Percentiles rank a stretch among this genome's conserved stretches.
Evolutionary conservation across 1,140 invertebrate species (phyloP).

Genomic region (Amphibalanus amphitrite): DNA sequence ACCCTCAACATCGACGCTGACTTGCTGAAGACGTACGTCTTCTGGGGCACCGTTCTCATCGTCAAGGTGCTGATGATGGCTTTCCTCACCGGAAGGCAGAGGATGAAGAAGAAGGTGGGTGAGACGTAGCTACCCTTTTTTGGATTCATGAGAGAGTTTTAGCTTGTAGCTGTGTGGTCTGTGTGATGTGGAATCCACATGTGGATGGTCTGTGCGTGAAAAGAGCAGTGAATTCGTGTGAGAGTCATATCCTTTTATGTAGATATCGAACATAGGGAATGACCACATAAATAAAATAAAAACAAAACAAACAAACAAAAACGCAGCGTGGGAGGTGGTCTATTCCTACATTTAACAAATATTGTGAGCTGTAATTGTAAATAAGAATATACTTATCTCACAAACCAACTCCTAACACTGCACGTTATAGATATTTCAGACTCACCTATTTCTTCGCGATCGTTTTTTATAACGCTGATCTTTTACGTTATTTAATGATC

Average conservation of each 20-base stretch:
- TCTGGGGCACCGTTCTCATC: conserved; percentile 37
- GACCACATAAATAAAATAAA: too few relatives aligned
- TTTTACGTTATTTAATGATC: neutral
- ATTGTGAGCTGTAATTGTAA: too few relatives aligned
- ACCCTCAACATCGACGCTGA: conserved; percentile 3
- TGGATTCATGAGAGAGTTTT: neutral
- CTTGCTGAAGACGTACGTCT: conserved; percentile 34
- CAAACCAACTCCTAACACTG: too few relatives aligned
- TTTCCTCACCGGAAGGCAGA: conserved; percentile 31
- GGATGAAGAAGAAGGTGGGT: conserved; percentile 39
- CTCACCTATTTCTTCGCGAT: too few relatives aligned
- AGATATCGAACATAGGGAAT: neutral
- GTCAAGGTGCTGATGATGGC: conserved; percentile 41
- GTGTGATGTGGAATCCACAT: neutral
- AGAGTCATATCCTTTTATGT: neutral
- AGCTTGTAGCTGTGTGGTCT: neutral
- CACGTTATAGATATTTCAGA: too few relatives aligned
- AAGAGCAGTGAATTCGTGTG: neutral
- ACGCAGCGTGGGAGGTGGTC: too few relatives aligned
- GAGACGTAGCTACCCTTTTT: too few relatives aligned
- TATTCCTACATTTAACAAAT: too few relatives aligned
- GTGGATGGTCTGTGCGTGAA: neutral
- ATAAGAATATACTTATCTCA: too few relatives aligned
- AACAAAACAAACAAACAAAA: too few relatives aligned
- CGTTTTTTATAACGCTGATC: too few relatives aligned